Evolutionary conservation across 2,797 vertebrate genomes (phyloP), one percentile per base, ranked within the genome.

Genomic region (Pantherophis vulpinus): DNA sequence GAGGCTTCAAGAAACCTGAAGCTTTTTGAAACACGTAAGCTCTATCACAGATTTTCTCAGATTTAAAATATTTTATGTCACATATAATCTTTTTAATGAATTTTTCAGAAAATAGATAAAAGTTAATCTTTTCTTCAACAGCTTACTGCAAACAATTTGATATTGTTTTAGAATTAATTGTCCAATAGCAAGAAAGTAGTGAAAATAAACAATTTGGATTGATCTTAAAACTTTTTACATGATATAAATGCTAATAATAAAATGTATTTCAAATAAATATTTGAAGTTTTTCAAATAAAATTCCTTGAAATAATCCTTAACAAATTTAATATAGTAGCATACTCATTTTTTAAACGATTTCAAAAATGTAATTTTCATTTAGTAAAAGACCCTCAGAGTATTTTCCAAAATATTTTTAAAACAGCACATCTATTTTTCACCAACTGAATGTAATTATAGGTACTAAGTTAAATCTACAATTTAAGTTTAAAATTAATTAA

Each of bases 261-360:
- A 93, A 95, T 95, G 95, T 95, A 61, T 56, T 95, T 79, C 93
- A 95, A 95, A 93, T 97, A 95, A 95, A 58, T 18, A 58, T 58
- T 58, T 58, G 56, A 58, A 58, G 14, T 58, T 5, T 58, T 58
- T 58, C 56, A 94, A 58, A 92, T 63, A 87, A 95, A 95, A 97
- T 93, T 96, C 93, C 92, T 79, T 88, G 87, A 94, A 92, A 61
- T 96, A 95, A 96, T 94, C 90, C 91, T 92, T 93, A 93, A 93
- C 92, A 96, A 97, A 96, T 94, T 95, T 90, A 96, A 14, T 61
- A 94, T 91, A 70, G 32, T 27, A 18, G 37, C 18, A 87, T 60
- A 42, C 70, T 88, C 47, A 37, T 90, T 14, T 23, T 93, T 91
- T 51, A 93, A 90, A 95, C 6, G n/a, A 56, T 87, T 56, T 87